Evolutionary conservation across 2,797 vertebrate species (phyloP).

Genomic region (Mormyrops attenuatus): DNA sequence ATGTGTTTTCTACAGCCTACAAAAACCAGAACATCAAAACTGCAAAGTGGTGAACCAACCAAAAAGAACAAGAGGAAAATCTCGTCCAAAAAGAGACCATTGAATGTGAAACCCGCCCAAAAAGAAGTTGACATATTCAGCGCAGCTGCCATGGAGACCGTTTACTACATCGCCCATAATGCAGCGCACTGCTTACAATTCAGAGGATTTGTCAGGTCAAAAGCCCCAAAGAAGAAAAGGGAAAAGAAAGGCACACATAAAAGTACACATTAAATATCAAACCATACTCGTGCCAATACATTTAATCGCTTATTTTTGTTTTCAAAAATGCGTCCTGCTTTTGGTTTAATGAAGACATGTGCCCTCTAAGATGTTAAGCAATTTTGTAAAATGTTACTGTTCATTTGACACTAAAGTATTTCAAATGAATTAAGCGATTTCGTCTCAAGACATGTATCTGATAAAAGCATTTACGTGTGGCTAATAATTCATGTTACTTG

Average conservation of each 20-base stretch:
- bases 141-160: slow-evolving; percentile 67
- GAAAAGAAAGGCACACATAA: slow-evolving; percentile 41
- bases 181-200: slow-evolving; percentile 66
- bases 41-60: slow-evolving; percentile 43
- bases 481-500: neutral
- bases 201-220: slow-evolving; percentile 71
- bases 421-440: neutral
- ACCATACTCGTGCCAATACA: neutral
- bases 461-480: neutral
- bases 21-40: slow-evolving; percentile 57
- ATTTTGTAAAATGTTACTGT: neutral
- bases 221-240: slow-evolving; percentile 60
- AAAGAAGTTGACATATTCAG: slow-evolving; percentile 57
- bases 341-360: neutral
- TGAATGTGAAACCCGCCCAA: slow-evolving; percentile 47
- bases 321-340: neutral
- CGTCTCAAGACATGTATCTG: neutral
- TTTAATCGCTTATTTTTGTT: neutral
- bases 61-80: slow-evolving; percentile 51
- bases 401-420: neutral
- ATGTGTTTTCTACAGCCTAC: slow-evolving; percentile 48
- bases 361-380: neutral
- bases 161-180: slow-evolving; percentile 81
- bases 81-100: slow-evolving; percentile 45
- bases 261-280: neutral